These are phyloP conservation scores for Penaeus monodon DNA, from an alignment of 2,888 invertebrate genomes.

Conservation along the genomic window DNA sequence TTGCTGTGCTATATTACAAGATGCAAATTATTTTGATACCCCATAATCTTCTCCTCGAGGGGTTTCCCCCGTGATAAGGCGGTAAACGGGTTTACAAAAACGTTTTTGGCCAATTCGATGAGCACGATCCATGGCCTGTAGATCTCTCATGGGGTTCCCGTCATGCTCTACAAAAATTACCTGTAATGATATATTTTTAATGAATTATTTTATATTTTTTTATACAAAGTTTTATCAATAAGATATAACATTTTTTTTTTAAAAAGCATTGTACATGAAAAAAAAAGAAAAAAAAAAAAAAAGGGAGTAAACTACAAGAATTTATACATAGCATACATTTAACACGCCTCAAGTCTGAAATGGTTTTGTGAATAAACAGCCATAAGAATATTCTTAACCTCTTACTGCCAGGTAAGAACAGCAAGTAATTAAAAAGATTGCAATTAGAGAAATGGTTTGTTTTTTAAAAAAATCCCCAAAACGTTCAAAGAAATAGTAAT, in stretches of 20 bases:
- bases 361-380: too few relatives aligned
- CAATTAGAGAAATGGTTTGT: neutral
- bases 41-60: conserved; percentile 99
- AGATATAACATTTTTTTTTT: neutral
- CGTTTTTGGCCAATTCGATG: conserved; percentile 98
- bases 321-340: too few relatives aligned
- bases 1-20: too few relatives aligned
- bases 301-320: too few relatives aligned
- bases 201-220: neutral
- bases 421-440: neutral
- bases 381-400: too few relatives aligned
- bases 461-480: conserved; percentile 26
- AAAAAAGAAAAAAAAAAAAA: conserved; percentile 34
- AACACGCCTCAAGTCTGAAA: too few relatives aligned
- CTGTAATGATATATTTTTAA: conserved; percentile 66
- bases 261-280: neutral
- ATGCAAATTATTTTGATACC: conserved; percentile 68
- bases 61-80: conserved; percentile 93
- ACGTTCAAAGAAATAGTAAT: too few relatives aligned
- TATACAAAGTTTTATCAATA: too few relatives aligned
- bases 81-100: conserved; percentile 93
- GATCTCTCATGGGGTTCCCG: conserved; percentile 99
- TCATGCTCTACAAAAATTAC: conserved; percentile 99
- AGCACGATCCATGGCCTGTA: conserved; percentile 99
- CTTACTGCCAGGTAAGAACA: neutral